Conservation (phyloP, 1,140 invertebrate genomes). For the Rhagoletis zephyria region DNA sequence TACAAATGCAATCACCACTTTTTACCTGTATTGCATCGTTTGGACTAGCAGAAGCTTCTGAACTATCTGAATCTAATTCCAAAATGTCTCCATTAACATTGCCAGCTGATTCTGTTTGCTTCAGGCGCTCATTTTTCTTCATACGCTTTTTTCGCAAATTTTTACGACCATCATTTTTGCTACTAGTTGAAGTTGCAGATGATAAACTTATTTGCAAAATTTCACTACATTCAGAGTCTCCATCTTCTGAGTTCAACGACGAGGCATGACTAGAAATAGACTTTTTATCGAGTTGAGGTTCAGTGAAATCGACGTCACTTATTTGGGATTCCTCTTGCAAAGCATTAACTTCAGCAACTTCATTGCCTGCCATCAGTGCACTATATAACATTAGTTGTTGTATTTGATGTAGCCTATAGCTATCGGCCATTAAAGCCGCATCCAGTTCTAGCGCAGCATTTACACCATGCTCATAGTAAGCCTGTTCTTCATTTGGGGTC, state of each 20-base stretch:
- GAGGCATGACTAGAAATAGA: background rate
- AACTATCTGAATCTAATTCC: slow-evolving; percentile 36
- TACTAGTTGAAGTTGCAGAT: background rate
- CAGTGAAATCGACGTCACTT: background rate
- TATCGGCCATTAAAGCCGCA: background rate
- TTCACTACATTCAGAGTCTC: background rate
- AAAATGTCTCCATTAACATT: background rate
- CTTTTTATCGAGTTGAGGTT: background rate
- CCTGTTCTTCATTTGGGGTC: background rate
- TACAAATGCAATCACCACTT: background rate
- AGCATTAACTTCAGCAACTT: background rate
- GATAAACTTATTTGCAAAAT: slow-evolving; percentile 11
- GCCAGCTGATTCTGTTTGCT: background rate
- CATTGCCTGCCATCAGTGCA: background rate
- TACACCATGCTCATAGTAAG: background rate
- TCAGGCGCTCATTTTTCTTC: background rate
- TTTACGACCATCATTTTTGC: background rate
- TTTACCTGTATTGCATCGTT: background rate
- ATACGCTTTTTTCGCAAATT: background rate
- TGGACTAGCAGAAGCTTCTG: background rate
- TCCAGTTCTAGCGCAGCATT: background rate
- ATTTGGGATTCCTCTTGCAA: background rate
- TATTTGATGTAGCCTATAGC: slow-evolving; percentile 6
- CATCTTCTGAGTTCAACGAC: background rate
- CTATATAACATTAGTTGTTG: slow-evolving; percentile 33